Conservation (phyloP, 64 coral and sea anemone genomes). For the Trachythela sp. region DNA sequence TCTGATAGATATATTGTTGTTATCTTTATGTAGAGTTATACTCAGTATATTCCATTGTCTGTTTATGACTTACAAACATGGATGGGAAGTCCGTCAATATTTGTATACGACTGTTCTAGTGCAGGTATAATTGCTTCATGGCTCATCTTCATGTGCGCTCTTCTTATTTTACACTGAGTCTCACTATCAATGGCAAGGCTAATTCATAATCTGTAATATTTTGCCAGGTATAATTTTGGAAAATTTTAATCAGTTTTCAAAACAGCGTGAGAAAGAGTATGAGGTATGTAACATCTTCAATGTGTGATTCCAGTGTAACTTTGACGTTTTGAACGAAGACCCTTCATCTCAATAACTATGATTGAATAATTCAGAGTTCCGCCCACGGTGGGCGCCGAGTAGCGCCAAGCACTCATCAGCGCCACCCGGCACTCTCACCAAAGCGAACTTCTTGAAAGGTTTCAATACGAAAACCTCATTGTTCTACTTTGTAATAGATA, state of each 20-base stretch:
- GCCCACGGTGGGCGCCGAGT: no score
- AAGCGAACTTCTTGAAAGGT: no score
- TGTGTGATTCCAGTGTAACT: no score
- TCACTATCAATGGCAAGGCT: neutral
- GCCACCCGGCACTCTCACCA: no score
- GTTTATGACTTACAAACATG: constrained; percentile 98
- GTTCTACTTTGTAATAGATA: no score
- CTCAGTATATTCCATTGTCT: constrained; percentile 95
- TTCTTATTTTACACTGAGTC: neutral
- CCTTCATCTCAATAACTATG: no score
- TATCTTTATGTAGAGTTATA: constrained; percentile 75
- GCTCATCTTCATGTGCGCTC: neutral
- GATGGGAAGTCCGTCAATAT: constrained; percentile 99
- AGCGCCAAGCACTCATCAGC: no score
- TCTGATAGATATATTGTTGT: neutral
- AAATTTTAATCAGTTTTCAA: constrained; percentile 83
- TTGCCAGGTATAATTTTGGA: constrained; percentile 62
- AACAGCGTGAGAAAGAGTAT: constrained; percentile 82
- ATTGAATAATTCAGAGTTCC: no score
- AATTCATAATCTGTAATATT: neutral
- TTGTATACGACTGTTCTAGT: constrained; percentile 98
- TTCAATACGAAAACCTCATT: no score
- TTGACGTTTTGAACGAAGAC: no score
- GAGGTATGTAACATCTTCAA: constrained; percentile 55
- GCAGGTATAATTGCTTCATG: constrained; percentile 43